Percentiles rank a stretch among this genome's conserved stretches.
These are phyloP conservation scores for Panulirus ornatus DNA, from an alignment of 1,140 invertebrate species.

Conservation along the genomic window DNA sequence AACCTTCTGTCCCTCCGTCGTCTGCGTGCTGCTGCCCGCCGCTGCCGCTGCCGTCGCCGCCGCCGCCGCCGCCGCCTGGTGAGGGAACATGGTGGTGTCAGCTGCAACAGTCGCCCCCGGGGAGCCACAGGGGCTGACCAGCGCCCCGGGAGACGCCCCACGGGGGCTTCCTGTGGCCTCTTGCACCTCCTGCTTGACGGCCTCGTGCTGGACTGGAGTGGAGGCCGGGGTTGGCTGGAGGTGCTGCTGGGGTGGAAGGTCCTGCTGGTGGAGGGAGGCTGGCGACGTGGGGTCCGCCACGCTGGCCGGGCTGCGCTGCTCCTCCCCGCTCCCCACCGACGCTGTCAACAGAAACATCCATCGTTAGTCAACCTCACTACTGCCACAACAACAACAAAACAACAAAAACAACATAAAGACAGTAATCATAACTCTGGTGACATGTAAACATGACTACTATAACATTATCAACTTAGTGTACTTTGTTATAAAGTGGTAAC, in stretches of 20 bases:
- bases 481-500: too few relatives aligned
- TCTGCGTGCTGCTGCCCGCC: slow-evolving; percentile 1
- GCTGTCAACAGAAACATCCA: slow-evolving; percentile 49
- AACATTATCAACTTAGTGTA: too few relatives aligned
- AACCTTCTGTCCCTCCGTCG: slow-evolving; percentile 54
- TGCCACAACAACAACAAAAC: background rate
- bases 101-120: slow-evolving; percentile 32
- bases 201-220: slow-evolving; percentile 57
- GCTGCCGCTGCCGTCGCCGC: slow-evolving; percentile 64
- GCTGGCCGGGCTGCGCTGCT: slow-evolving; percentile 56
- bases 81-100: slow-evolving; percentile 60
- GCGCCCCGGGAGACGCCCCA: slow-evolving; percentile 24
- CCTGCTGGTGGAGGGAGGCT: slow-evolving; percentile 53
- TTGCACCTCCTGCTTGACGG: slow-evolving; percentile 60
- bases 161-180: slow-evolving; percentile 58
- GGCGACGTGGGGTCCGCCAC: slow-evolving; percentile 48
- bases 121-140: slow-evolving; percentile 53
- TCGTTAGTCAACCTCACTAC: slow-evolving; percentile 1
- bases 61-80: slow-evolving; percentile 47
- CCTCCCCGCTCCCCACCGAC: slow-evolving; percentile 67
- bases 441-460: too few relatives aligned
- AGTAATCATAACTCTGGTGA: too few relatives aligned
- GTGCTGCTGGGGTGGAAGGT: slow-evolving; percentile 22
- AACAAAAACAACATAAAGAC: background rate
- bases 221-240: slow-evolving; percentile 53